Evolutionary conservation across 2,113 vertebrate species (phyloP).

Genomic region (Irena cyanogastra): DNA sequence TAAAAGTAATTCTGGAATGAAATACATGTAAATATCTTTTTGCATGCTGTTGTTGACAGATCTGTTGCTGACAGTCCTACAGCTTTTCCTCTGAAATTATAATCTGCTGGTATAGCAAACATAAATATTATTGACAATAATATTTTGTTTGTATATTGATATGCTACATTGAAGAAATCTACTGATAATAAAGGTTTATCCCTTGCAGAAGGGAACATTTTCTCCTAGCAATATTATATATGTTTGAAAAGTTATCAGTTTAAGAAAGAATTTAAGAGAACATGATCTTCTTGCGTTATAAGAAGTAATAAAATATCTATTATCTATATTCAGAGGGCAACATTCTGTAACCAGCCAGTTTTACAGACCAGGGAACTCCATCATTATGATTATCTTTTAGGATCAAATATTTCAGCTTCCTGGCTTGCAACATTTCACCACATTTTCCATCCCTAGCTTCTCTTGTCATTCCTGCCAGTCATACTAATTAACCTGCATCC

Average conservation of each 20-base stretch:
- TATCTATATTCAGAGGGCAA: background rate
- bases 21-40: background rate
- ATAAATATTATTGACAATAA: background rate
- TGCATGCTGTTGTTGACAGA: background rate
- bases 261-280: background rate
- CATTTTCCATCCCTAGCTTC: background rate
- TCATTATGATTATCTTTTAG: background rate
- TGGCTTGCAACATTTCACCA: background rate
- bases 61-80: background rate
- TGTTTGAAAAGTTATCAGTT: background rate
- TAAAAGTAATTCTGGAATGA: background rate
- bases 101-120: background rate
- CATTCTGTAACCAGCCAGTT: background rate
- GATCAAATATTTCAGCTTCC: background rate
- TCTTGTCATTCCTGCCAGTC: background rate
- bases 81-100: background rate
- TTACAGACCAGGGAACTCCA: background rate
- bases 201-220: background rate
- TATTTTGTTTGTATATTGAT: background rate
- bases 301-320: background rate
- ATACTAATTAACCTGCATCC: background rate
- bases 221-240: background rate
- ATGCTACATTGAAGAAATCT: background rate
- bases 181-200: background rate
- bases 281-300: background rate